Percentiles rank a stretch among this genome's conserved stretches.
Conservation (phyloP, 2,888 invertebrate genomes). For the Ecdyonurus torrentis region DNA sequence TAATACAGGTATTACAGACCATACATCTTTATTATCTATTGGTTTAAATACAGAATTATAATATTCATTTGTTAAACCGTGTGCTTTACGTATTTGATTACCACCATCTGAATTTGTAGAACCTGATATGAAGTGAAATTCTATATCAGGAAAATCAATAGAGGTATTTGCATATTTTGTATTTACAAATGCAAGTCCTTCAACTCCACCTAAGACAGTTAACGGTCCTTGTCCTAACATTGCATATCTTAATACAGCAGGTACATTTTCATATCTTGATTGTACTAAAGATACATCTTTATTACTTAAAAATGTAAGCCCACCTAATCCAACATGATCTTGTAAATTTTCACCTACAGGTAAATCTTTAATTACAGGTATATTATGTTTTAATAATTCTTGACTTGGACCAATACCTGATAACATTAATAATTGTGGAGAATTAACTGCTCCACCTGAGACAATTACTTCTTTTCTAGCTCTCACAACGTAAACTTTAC, state of each 20-base stretch:
- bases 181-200: conserved; percentile 76
- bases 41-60: conserved; percentile 43
- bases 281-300: conserved; percentile 63
- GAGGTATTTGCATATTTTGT: conserved; percentile 66
- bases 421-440: conserved; percentile 85
- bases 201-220: conserved; percentile 77
- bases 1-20: conserved; percentile 71
- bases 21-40: conserved; percentile 58
- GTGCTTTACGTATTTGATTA: conserved; percentile 58
- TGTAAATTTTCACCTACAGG: conserved; percentile 75
- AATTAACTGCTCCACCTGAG: conserved; percentile 81
- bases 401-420: conserved; percentile 43
- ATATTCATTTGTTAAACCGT: conserved; percentile 33
- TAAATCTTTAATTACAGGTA: conserved; percentile 64
- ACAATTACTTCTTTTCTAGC: conserved; percentile 78
- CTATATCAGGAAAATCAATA: conserved; percentile 75
- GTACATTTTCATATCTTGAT: conserved; percentile 57
- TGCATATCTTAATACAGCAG: conserved; percentile 68
- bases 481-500: conserved; percentile 50
- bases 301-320: conserved; percentile 65
- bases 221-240: conserved; percentile 67
- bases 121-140: conserved; percentile 76
- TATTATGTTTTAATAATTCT: conserved; percentile 48
- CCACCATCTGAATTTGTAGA: conserved; percentile 78
- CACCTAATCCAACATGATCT: conserved; percentile 77